Base-by-base conservation (phyloP, 2,797 vertebrate genomes). In the Sarcoramphus papa region DNA sequence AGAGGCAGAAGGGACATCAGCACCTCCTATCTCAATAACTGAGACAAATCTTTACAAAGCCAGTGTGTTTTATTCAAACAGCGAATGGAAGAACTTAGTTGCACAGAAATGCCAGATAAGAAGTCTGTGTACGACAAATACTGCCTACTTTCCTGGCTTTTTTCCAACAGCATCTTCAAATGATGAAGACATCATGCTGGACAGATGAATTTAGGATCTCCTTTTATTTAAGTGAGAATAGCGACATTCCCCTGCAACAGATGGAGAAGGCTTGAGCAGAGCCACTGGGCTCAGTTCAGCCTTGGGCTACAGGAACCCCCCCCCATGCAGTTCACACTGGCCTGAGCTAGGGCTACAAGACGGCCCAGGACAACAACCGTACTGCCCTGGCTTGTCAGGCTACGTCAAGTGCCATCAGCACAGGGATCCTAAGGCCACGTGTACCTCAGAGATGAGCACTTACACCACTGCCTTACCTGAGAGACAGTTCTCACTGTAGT, bases 361-460 rank as follows among this genome's bases (percentile, higher is more conserved):
- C 2, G 0, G 27, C 25, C 68, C 78, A 41, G 37, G 25, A 48
- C 33, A 72, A 23, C 6, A 6, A 30, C 24, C 9, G 0, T 4
- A 5, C 10, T 31, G 25, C 23, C 35, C 45, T 17, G 41, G 16
- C 40, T 64, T 8, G 0, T 12, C 41, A n/a, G 48, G 54, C 27
- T 45, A 4, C 2, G 1, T 22, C 23, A 27, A 14, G 31, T 6
- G 30, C 23, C 17, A 23, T 8, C 10, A 37, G 33, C 37, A 33
- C 25, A 14, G 33, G 28, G 47, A 45, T 17, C 47, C 48, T 11
- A 19, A 65, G 8, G 69, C 7, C 10, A 9, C 2, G 2, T 2
- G 15, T 33, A 28, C 16, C 41, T 35, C 21, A 0, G 50, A 7
- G 50, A 7, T 13, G 16, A 79, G 48, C 25, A 21, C 28, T 15